Evolutionary conservation across 2,113 vertebrate genomes (phyloP).

Genomic region (Pterocles burchelli): DNA sequence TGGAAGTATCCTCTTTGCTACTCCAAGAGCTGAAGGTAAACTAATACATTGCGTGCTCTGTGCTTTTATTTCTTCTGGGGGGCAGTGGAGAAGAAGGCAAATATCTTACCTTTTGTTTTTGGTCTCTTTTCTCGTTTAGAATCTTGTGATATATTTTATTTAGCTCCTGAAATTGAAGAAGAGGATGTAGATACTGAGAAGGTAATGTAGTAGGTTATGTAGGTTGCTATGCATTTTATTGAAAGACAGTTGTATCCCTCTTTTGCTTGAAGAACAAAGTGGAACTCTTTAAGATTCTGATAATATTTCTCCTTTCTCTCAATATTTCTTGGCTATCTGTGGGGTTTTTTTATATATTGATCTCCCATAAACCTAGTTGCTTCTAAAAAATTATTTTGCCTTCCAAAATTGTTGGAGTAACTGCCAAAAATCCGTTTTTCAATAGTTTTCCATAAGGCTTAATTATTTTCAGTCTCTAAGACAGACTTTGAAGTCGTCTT

Average conservation of each 20-base stretch:
- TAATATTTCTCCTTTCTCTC: background rate
- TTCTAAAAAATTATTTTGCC: background rate
- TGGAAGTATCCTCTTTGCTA: constrained; percentile 82
- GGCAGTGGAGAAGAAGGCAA: background rate
- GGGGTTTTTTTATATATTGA: background rate
- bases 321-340: background rate
- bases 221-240: background rate
- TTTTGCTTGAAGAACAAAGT: background rate
- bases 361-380: background rate
- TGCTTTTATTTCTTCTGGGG: background rate
- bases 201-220: constrained; percentile 69
- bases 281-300: background rate
- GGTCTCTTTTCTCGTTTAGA: constrained; percentile 64
- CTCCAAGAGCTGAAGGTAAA: constrained; percentile 81
- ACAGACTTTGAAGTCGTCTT: background rate
- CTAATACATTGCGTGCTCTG: background rate
- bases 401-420: background rate
- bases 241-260: background rate
- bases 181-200: constrained; percentile 86
- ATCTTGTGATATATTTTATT: constrained; percentile 81
- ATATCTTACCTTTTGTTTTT: constrained; percentile 34
- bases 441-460: background rate
- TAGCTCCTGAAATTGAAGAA: constrained; percentile 88
- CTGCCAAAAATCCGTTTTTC: background rate
- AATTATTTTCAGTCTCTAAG: background rate